Conservation (phyloP, 2,113 vertebrate species). For the Thunnus thynnus region DNA sequence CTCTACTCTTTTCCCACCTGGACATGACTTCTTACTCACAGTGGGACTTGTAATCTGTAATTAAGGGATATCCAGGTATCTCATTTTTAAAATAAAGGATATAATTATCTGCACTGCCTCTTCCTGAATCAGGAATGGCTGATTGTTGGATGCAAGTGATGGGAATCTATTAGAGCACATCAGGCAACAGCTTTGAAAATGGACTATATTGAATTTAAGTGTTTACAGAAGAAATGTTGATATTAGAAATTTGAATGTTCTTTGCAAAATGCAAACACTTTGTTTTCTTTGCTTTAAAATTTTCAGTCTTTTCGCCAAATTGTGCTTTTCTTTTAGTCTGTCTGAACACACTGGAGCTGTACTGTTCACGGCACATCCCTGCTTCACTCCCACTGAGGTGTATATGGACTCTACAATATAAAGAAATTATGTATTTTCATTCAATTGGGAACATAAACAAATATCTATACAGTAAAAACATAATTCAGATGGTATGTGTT, state of each 20-base stretch:
- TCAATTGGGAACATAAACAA: conserved; percentile 23
- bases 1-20: not conserved
- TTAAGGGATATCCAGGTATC: conserved; percentile 23
- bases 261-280: not conserved
- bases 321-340: not conserved
- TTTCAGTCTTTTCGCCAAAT: not conserved
- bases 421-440: not conserved
- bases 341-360: conserved; percentile 64
- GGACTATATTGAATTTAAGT: conserved; percentile 22
- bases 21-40: conserved; percentile 1
- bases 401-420: not conserved
- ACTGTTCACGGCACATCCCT: not conserved
- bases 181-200: conserved; percentile 13
- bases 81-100: not conserved
- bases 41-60: conserved; percentile 40
- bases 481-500: conserved; percentile 10
- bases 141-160: conserved; percentile 26
- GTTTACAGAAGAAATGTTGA: conserved; percentile 17
- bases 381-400: conserved; percentile 20
- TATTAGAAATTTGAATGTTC: conserved; percentile 16
- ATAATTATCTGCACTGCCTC: conserved; percentile 42
- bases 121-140: conserved; percentile 83
- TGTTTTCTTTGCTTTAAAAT: conserved; percentile 2
- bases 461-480: conserved; percentile 14
- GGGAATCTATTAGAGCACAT: conserved; percentile 13